Percentiles rank a stretch among this genome's conserved stretches.
Evolutionary conservation across 1,140 invertebrate genomes (phyloP).

Genomic region (Pentalonia nigronervosa): DNA sequence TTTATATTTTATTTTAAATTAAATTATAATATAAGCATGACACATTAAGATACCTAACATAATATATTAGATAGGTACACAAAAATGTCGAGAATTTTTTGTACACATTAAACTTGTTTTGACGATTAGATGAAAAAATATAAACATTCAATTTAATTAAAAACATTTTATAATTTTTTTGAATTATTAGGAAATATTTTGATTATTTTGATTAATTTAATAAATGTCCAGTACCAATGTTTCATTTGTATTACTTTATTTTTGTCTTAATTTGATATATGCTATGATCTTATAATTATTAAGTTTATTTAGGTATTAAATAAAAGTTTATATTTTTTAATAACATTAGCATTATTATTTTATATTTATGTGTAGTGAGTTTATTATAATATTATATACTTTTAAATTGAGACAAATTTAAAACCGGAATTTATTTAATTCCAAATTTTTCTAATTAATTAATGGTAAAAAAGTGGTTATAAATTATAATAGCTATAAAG

Average conservation of each 20-base stretch:
- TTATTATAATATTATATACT: background rate
- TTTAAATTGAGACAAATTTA: slow-evolving; percentile 5
- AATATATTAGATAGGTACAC: background rate
- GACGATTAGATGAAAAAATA: background rate
- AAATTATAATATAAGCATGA: background rate
- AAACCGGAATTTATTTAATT: background rate
- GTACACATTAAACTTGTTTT: background rate
- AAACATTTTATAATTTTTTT: too few relatives aligned
- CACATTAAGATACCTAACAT: background rate
- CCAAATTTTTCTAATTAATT: background rate
- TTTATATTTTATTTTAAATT: slow-evolving; percentile 13
- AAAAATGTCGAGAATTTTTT: background rate
- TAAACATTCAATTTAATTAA: background rate
- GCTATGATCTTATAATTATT: slow-evolving; percentile 2
- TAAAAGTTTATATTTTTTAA: background rate
- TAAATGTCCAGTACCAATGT: background rate
- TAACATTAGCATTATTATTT: background rate
- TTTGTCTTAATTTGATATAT: background rate
- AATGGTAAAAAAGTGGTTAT: background rate
- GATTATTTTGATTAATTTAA: background rate
- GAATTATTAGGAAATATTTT: background rate
- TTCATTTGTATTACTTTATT: background rate
- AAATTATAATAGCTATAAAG: background rate
- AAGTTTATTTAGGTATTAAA: background rate
- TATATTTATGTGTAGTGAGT: background rate